Conservation (phyloP, 2,113 vertebrate species). For the Chrysochloris asiatica region DNA sequence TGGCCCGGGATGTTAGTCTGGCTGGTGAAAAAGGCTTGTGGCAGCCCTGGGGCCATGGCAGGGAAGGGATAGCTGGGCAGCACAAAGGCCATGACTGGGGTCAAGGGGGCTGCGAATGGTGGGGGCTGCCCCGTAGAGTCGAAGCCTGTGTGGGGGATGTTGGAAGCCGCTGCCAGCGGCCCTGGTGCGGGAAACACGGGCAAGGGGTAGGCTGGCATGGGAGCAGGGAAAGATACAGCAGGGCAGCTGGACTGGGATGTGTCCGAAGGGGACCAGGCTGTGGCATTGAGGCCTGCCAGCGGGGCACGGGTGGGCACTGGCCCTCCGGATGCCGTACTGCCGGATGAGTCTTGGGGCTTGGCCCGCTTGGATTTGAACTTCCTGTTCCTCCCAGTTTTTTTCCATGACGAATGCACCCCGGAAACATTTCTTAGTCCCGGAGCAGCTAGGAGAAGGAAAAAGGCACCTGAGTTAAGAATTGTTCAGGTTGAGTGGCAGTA, state of each 20-base stretch:
- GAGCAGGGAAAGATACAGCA: constrained; percentile 86
- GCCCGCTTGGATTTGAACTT: constrained; percentile 90
- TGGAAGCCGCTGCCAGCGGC: constrained; percentile 65
- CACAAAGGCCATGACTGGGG: constrained; percentile 91
- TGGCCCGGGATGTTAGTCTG: constrained; percentile 83
- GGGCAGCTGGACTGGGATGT: constrained; percentile 90
- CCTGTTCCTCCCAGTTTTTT: constrained; percentile 87
- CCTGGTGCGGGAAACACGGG: constrained; percentile 84
- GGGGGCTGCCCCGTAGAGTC: constrained; percentile 81
- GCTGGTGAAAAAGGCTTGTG: constrained; percentile 84
- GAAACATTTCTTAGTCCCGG: constrained; percentile 77
- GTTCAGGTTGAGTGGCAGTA: too few species aligned
- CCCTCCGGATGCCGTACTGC: constrained; percentile 88
- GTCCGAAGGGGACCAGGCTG: constrained; percentile 92
- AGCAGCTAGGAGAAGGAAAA: constrained; percentile 63
- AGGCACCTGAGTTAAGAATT: neutral
- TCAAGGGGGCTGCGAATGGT: constrained; percentile 84
- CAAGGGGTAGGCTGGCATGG: constrained; percentile 89
- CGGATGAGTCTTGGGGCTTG: constrained; percentile 91
- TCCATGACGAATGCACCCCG: constrained; percentile 81
- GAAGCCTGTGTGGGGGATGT: constrained; percentile 81
- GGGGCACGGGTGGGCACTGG: constrained; percentile 85
- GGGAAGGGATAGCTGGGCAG: constrained; percentile 90
- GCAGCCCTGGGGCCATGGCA: constrained; percentile 78
- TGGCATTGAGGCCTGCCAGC: constrained; percentile 89